Conservation (phyloP, 1,140 invertebrate genomes). For the Drosophila pectinifera region DNA sequence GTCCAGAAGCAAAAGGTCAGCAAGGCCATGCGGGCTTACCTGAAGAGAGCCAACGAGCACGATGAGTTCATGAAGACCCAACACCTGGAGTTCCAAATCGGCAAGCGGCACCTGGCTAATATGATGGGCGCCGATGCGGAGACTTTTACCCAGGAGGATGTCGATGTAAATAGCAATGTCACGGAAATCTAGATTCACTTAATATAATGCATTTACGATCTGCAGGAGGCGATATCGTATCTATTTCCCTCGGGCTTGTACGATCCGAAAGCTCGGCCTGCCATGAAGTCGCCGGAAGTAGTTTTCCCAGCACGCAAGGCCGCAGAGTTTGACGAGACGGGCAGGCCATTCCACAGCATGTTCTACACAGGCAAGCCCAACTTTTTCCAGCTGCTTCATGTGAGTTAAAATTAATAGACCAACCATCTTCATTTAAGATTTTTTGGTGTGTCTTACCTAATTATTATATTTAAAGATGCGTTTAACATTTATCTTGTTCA, state of each 20-base stretch:
- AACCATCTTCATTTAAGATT: too few relatives aligned
- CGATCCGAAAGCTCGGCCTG: conserved; percentile 92
- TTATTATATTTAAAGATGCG: conserved; percentile 3
- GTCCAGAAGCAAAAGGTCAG: conserved; percentile 88
- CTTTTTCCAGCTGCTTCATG: conserved; percentile 93
- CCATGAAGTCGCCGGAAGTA: conserved; percentile 94
- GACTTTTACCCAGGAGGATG: conserved; percentile 93
- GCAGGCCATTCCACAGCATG: conserved; percentile 94
- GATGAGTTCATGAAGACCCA: conserved; percentile 94
- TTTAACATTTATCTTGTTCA: neutral
- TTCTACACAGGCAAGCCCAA: conserved; percentile 96
- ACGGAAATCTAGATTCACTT: neutral
- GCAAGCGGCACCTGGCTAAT: conserved; percentile 97
- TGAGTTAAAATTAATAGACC: conserved; percentile 85
- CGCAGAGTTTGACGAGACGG: conserved; percentile 95
- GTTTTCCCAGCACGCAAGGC: conserved; percentile 94
- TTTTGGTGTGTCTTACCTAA: too few relatives aligned
- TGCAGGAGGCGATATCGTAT: conserved; percentile 94
- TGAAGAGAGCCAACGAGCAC: conserved; percentile 92
- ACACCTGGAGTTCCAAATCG: conserved; percentile 93
- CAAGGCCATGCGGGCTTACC: conserved; percentile 95
- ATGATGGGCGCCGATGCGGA: conserved; percentile 98
- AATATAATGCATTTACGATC: neutral
- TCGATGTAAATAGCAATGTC: conserved; percentile 89
- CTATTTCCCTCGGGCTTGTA: conserved; percentile 96